These are phyloP conservation scores for Apamea monoglypha DNA, from an alignment of 2,888 invertebrate genomes.

Conservation along the genomic window DNA sequence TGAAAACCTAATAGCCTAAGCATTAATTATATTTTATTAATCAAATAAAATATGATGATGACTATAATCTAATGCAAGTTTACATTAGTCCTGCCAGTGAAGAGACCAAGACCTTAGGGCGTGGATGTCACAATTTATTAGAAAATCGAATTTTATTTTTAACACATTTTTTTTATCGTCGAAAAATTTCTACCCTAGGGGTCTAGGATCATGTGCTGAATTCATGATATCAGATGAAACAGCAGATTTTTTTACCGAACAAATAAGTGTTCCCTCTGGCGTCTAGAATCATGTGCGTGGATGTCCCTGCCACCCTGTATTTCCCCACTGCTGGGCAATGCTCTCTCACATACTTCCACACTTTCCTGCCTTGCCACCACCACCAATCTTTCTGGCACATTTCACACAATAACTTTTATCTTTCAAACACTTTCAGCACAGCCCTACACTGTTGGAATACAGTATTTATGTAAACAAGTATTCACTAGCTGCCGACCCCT, in stretches of 20 bases:
- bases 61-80: not conserved
- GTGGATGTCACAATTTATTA: not conserved
- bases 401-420: not conserved
- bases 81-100: not conserved
- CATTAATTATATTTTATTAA: too few relatives aligned
- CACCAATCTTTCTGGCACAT: not conserved
- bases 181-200: too few relatives aligned
- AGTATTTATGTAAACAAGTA: slow-evolving; percentile 65
- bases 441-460: slow-evolving; percentile 38
- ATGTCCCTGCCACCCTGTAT: too few relatives aligned
- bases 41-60: not conserved
- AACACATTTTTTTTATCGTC: not conserved
- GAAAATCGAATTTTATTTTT: not conserved
- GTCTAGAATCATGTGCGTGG: too few relatives aligned
- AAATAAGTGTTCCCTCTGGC: too few relatives aligned
- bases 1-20: not conserved
- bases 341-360: not conserved
- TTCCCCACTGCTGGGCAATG: not conserved
- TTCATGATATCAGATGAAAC: too few relatives aligned
- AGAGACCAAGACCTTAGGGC: too few relatives aligned
- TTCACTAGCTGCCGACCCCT: slow-evolving; percentile 61
- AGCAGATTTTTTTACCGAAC: too few relatives aligned
- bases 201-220: too few relatives aligned
- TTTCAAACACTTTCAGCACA: slow-evolving; percentile 1
- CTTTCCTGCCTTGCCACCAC: not conserved